phyloP scores from a whole-genome alignment of 2,113 vertebrate genomes.

The Sula dactylatra region DNA sequence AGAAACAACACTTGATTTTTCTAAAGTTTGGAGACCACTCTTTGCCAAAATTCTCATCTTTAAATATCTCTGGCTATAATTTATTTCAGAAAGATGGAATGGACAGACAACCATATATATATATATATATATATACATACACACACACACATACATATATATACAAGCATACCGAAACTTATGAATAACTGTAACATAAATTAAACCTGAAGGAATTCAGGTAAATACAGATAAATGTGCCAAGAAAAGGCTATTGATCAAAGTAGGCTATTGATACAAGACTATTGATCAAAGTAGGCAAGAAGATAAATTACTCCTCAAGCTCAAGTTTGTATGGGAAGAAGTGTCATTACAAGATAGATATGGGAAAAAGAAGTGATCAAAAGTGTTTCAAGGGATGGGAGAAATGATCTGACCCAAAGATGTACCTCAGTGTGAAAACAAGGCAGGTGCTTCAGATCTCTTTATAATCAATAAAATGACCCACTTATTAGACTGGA shows the following conservation, averaged over 20 bases:
- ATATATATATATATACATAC: too few species aligned
- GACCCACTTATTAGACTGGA: neutral
- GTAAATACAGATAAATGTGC: neutral
- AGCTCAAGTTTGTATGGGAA: neutral
- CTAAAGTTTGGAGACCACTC: neutral
- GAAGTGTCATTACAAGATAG: neutral
- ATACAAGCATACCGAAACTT: neutral
- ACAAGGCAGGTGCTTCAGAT: neutral
- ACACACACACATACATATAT: fast-evolving
- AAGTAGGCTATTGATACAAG: neutral
- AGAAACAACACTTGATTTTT: neutral
- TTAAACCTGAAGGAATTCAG: neutral
- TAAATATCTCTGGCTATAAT: neutral
- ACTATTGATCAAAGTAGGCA: neutral
- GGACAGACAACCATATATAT: neutral
- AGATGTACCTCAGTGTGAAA: neutral
- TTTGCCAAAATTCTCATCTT: neutral
- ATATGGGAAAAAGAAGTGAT: neutral
- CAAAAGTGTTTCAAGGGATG: neutral
- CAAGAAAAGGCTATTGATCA: neutral
- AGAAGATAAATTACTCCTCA: neutral
- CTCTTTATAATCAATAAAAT: neutral
- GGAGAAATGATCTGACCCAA: neutral
- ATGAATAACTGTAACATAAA: neutral
- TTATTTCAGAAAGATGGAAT: neutral